phyloP scores from a whole-genome alignment of 1,140 invertebrate genomes.

The Drosophila orosa region DNA sequence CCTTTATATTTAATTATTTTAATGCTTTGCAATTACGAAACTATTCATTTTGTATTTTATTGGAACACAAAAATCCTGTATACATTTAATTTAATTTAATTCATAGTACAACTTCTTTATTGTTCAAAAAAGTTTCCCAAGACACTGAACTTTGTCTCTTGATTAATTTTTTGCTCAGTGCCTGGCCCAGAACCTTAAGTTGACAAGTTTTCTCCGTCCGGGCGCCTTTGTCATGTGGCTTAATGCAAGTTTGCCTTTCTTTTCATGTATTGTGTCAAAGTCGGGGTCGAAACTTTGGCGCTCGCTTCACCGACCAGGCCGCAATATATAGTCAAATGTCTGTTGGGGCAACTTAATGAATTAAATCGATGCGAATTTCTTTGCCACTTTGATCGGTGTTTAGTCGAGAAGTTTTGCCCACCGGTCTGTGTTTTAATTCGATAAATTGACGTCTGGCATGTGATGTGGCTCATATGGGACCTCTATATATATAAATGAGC shows the following conservation, averaged over 20 bases:
- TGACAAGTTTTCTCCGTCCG: constrained; percentile 40
- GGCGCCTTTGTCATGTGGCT: constrained; percentile 51
- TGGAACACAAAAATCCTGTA: neutral
- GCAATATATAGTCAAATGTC: constrained; percentile 38
- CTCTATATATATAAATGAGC: neutral
- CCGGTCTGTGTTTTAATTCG: constrained; percentile 59
- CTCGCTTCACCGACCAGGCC: constrained; percentile 26
- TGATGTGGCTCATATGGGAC: constrained; percentile 8
- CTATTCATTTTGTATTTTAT: accelerated
- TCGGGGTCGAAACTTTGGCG: constrained; percentile 40
- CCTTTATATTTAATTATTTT: too few relatives aligned
- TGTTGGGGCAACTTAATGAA: constrained; percentile 51
- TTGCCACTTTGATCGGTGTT: constrained; percentile 74
- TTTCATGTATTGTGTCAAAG: constrained; percentile 53
- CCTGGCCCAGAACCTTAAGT: constrained; percentile 42
- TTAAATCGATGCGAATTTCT: constrained; percentile 76
- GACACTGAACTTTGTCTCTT: neutral
- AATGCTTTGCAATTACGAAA: neutral
- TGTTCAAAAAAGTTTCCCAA: neutral
- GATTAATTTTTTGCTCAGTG: constrained; percentile 4
- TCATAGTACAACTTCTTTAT: neutral
- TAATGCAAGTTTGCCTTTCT: constrained; percentile 37
- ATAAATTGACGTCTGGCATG: constrained; percentile 60
- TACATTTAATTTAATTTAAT: neutral
- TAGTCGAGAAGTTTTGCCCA: constrained; percentile 60